Conservation (phyloP, 2,888 invertebrate genomes). For the Apotomis capreana region DNA sequence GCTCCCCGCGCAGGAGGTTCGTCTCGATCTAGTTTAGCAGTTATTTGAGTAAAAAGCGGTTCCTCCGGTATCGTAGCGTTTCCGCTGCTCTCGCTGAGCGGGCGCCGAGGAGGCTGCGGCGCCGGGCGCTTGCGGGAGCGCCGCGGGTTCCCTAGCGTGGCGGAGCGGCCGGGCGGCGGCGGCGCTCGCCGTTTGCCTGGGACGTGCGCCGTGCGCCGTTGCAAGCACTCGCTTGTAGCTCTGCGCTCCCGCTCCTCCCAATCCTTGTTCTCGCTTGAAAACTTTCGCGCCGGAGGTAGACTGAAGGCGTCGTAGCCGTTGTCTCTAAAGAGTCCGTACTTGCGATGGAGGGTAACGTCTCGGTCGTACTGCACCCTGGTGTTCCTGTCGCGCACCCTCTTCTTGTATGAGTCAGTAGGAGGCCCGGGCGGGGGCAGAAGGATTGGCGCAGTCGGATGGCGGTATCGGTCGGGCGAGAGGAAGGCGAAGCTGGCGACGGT, state of each 20-base stretch:
- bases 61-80: conserved; percentile 44
- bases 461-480: conserved; percentile 82
- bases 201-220: conserved; percentile 86
- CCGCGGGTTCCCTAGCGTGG: conserved; percentile 64
- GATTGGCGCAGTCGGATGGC: conserved; percentile 64
- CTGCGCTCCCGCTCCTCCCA: conserved; percentile 74
- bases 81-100: conserved; percentile 4
- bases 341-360: conserved; percentile 85
- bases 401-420: conserved; percentile 86
- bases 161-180: conserved; percentile 83
- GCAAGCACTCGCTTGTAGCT: conserved; percentile 85
- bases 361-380: conserved; percentile 83
- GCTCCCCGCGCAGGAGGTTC: conserved; percentile 45
- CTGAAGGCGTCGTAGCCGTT: conserved; percentile 72
- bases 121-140: conserved; percentile 78
- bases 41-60: conserved; percentile 53
- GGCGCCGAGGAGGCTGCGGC: conserved; percentile 78
- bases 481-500: conserved; percentile 89
- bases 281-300: conserved; percentile 60
- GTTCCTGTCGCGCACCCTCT: conserved; percentile 84
- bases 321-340: conserved; percentile 82
- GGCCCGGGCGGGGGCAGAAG: conserved; percentile 79
- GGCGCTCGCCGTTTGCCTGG: conserved; percentile 90
- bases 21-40: conserved; percentile 46
- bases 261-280: conserved; percentile 45